Base-by-base conservation (phyloP, 2,113 vertebrate species). In the Eclectus roratus region DNA sequence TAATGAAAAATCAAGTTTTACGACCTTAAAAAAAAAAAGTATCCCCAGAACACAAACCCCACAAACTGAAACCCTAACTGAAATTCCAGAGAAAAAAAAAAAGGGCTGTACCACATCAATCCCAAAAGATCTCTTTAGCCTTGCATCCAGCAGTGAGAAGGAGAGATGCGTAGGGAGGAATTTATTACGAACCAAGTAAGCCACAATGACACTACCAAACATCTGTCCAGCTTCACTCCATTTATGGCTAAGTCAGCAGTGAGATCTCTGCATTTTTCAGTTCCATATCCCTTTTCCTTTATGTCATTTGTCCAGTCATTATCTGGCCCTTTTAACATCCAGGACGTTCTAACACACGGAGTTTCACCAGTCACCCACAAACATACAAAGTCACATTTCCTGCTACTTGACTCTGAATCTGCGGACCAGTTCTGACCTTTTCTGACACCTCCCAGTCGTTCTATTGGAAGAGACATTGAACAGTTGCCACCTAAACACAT, bases 1-100 rank as follows among this genome's bases (percentile, higher is more conserved):
- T 93, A 92, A 94, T 88, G 77, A 87, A 92, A 95, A 94, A 89
- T 58, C 9, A 85, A 85, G 41, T 72, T 93, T 80, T 88, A 94
- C 0, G 1, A 58, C 47, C 74, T 88, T 71, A 49, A 47, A 84
- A 85, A 55, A 55, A 55, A 91, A 46, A 68, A 63, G 27, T 56
- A 58, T 93, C 35, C 23, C 19, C 61, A 85, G 81, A 91, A 87
- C 33, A 89, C 33, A 85, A 88, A 89, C 31, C 6, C 35, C 66
- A 83, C 58, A 88, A 80, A 85, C 28, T 31, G 44, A 89, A 94
- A 91, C 66, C 2, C 4, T 47, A 76, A 69, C 53, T 82, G 64
- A 82, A 96, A 91, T 19, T 11, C 27, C 20, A 81, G 25, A 86
- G 82, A 17, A 6, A 69, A 17, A 6, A 69, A 27, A 44, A 56